Evolutionary conservation across 2,113 vertebrate species (phyloP), one percentile per base, ranked within the genome.

Genomic region (Planiliza haematocheilus): DNA sequence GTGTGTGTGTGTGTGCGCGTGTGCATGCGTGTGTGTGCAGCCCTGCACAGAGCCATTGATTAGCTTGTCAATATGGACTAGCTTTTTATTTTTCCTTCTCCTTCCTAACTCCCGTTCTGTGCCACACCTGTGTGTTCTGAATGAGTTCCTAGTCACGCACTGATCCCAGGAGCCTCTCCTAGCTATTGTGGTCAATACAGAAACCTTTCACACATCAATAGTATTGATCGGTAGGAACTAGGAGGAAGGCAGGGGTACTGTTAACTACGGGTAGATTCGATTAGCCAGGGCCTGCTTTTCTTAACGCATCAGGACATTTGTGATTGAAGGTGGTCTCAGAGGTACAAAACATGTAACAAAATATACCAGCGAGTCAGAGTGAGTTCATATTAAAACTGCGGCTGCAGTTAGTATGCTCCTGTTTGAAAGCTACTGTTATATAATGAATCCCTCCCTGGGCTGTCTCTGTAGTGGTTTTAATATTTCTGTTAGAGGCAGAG

Each of bases 151-250:
- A 79, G 84, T 89, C 83, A 77, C 57, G 42, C 82, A 86, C 79
- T 53, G 64, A 88, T 87, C 88, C 89, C 86, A 78, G 72, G 87
- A 89, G 84, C 83, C 83, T 89, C 81, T 88, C 86, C 67, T 57
- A 60, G 88, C 85, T 76, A 86, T 88, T 30, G 70, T 77, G 82
- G 86, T 93, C 91, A 76, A 93, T 93, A 91, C 74, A 65, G 83
- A 90, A 93, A 92, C 91, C 92, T 93, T 93, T 92, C 86, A 89
- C 89, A 79, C 84, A 74, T 93, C 92, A 83, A 92, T 92, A 86
- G 36, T 86, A 93, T 92, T 81, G 91, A 93, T 76, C 24, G 60
- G 62, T 61, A 73, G 70, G 79, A 82, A 87, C 77, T 65, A 70
- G 79, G 70, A 79, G 86, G 79, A 84, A 88, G 81, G 69, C 83